These are phyloP conservation scores for Poicephalus gulielmi DNA, from an alignment of 2,113 vertebrate species.

Conservation along the genomic window DNA sequence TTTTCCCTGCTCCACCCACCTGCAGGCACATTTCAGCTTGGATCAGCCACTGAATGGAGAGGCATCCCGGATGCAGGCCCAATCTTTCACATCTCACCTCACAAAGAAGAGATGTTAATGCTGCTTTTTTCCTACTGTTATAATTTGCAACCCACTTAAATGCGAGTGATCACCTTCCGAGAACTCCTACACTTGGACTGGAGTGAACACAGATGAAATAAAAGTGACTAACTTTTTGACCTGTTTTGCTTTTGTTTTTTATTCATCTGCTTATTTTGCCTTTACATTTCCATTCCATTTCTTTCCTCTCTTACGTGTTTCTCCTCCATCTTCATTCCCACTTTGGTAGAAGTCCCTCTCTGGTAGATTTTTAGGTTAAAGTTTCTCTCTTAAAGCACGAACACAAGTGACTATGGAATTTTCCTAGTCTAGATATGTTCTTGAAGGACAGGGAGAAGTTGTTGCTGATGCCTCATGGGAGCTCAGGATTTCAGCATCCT, in stretches of 20 bases:
- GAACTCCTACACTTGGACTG: background rate
- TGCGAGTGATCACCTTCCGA: background rate
- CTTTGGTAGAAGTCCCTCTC: background rate
- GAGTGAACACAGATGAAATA: background rate
- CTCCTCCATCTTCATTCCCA: background rate
- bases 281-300: background rate
- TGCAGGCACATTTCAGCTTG: background rate
- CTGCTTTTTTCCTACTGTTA: background rate
- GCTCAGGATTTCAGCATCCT: background rate
- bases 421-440: background rate
- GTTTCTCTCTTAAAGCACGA: background rate
- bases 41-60: background rate
- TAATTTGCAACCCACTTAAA: background rate
- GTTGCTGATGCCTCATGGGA: background rate
- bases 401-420: background rate
- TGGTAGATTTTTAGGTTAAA: background rate
- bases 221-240: background rate
- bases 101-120: background rate
- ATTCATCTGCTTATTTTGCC: background rate
- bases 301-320: background rate
- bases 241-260: background rate
- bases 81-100: background rate
- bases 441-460: background rate
- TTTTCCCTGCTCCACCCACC: background rate
- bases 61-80: background rate